Conservation (phyloP, 2,113 vertebrate species). For the Odontesthes bonariensis region DNA sequence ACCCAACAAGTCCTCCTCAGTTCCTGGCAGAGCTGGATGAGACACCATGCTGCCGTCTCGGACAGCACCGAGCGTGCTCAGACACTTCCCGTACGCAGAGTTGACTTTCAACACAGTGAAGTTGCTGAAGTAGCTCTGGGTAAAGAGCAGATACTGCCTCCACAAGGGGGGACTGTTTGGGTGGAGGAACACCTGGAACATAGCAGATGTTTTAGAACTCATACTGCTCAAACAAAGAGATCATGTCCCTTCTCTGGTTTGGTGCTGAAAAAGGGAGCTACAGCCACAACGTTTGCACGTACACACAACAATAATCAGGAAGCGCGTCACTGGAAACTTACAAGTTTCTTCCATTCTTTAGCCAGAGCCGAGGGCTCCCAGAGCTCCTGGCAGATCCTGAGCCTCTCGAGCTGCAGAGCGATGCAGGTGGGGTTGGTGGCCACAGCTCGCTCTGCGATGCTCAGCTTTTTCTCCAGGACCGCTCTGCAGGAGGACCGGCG, state of each 20-base stretch:
- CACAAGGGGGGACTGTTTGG: constrained; percentile 92
- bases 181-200: constrained; percentile 87
- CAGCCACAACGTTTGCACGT: too few relatives aligned
- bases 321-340: constrained; percentile 12
- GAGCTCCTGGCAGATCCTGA: constrained; percentile 89
- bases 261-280: too few relatives aligned
- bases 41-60: constrained; percentile 93
- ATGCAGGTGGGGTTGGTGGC: constrained; percentile 89
- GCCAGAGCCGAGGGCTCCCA: constrained; percentile 89
- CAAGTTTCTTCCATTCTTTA: constrained; percentile 96
- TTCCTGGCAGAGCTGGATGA: constrained; percentile 89
- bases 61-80: constrained; percentile 91
- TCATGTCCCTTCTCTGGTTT: too few relatives aligned
- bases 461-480: constrained; percentile 92
- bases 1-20: constrained; percentile 92
- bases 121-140: constrained; percentile 95
- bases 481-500: constrained; percentile 78
- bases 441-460: constrained; percentile 91
- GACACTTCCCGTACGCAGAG: constrained; percentile 90
- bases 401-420: constrained; percentile 89
- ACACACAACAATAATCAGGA: background rate
- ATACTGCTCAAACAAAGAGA: too few relatives aligned
- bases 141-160: constrained; percentile 92
- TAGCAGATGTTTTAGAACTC: background rate
- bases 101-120: constrained; percentile 91